Conservation (phyloP, 1,140 invertebrate species). For the Sycophila sp. region DNA sequence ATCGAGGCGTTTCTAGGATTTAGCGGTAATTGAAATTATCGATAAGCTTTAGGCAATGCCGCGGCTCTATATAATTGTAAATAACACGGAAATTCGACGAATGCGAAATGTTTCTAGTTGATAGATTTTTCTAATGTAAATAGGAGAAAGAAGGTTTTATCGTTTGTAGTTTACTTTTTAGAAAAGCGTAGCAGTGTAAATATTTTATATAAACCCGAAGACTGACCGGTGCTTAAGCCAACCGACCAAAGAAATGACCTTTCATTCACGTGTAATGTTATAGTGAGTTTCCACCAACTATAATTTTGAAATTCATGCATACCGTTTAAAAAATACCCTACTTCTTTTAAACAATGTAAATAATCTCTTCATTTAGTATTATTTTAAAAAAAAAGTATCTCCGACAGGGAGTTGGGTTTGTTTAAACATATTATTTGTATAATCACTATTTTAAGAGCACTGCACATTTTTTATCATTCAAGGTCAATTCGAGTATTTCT, state of each 20-base stretch:
- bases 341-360: conserved; percentile 24
- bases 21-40: conserved; percentile 10
- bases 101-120: neutral
- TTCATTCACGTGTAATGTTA: conserved; percentile 25
- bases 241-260: conserved; percentile 61
- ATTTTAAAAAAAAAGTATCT: conserved; percentile 14
- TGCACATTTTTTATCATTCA: neutral
- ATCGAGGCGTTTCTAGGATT: conserved; percentile 9
- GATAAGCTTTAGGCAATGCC: neutral
- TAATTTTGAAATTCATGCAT: too few species aligned
- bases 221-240: conserved; percentile 64
- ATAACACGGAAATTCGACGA: neutral
- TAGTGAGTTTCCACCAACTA: conserved; percentile 10
- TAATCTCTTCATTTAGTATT: conserved; percentile 4
- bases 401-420: conserved; percentile 18
- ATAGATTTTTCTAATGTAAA: conserved; percentile 40
- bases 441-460: neutral
- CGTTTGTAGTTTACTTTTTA: conserved; percentile 35
- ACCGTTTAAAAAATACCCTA: neutral
- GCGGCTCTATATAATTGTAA: conserved; percentile 14
- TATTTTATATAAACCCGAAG: conserved; percentile 55
- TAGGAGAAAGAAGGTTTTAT: conserved; percentile 31
- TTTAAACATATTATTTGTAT: neutral
- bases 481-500: neutral
- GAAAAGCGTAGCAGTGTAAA: conserved; percentile 34